Percentiles rank a stretch among this genome's conserved stretches.
Evolutionary conservation across 2,113 vertebrate species (phyloP).

Genomic region (Xiphophorus maculatus): DNA sequence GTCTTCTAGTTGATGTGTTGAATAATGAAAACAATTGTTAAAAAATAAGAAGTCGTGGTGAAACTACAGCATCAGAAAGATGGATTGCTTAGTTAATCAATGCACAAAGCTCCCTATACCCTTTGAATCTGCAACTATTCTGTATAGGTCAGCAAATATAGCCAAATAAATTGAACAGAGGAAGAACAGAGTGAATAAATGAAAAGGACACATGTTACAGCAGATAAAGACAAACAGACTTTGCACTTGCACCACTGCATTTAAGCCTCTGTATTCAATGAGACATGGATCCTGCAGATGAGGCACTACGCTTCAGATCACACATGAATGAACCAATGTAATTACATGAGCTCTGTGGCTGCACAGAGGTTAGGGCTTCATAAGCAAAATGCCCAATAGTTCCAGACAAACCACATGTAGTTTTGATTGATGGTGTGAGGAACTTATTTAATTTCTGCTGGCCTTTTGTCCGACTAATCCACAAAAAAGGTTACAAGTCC

Average conservation of each 20-base stretch:
- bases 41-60: slow-evolving; percentile 1
- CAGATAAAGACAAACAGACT: slow-evolving; percentile 60
- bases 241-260: slow-evolving; percentile 30
- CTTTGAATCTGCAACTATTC: slow-evolving; percentile 45
- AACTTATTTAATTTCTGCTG: slow-evolving; percentile 8
- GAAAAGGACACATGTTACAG: slow-evolving; percentile 21
- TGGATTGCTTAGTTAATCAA: slow-evolving; percentile 28
- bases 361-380: slow-evolving; percentile 27
- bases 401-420: slow-evolving; percentile 19
- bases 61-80: slow-evolving; percentile 11
- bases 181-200: slow-evolving; percentile 25
- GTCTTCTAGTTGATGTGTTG: background rate
- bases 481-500: slow-evolving; percentile 12
- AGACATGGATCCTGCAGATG: slow-evolving; percentile 40
- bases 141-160: slow-evolving; percentile 38
- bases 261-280: slow-evolving; percentile 30
- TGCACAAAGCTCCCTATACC: slow-evolving; percentile 6
- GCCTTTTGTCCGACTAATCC: slow-evolving; percentile 18
- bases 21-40: background rate
- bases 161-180: slow-evolving; percentile 42
- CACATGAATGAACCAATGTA: slow-evolving; percentile 48
- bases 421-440: slow-evolving; percentile 45
- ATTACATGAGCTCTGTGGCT: slow-evolving; percentile 26
- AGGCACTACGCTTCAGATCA: slow-evolving; percentile 32
- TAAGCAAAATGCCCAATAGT: slow-evolving; percentile 12